A percentile compares a stretch with the other conserved stretches of the same genome.
Conservation (phyloP, 2,888 invertebrate species). For the Aromia moschata region DNA sequence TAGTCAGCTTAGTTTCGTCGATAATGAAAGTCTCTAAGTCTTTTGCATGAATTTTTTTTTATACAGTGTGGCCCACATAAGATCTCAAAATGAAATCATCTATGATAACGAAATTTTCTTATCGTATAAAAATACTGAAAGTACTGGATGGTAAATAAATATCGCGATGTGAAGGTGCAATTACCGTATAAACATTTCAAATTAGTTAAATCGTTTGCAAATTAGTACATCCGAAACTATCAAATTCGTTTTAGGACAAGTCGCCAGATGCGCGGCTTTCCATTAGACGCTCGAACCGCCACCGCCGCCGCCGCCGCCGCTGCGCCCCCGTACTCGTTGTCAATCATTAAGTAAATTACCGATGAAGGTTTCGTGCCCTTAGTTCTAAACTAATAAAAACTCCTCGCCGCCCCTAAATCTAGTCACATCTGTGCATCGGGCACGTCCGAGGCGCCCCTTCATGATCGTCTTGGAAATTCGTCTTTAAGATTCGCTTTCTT, state of each 20-base stretch:
- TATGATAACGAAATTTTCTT: too few species aligned
- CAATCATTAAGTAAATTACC: conserved; percentile 47
- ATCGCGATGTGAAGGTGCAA: conserved; percentile 23
- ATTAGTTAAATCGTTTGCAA: conserved; percentile 36
- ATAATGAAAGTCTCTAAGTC: too few species aligned
- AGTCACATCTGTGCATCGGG: conserved; percentile 44
- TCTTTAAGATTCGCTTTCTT: conserved; percentile 41
- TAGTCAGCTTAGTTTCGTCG: too few species aligned
- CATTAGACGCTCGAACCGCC: conserved; percentile 33
- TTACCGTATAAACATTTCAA: conserved; percentile 30
- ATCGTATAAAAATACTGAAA: too few species aligned
- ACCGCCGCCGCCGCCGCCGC: too few species aligned
- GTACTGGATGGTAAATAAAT: too few species aligned
- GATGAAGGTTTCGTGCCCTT: conserved; percentile 38
- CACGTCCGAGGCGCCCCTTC: conserved; percentile 28
- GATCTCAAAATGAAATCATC: too few species aligned
- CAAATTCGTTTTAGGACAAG: conserved; percentile 35
- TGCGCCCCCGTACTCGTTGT: conserved; percentile 47
- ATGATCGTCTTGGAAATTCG: conserved; percentile 36
- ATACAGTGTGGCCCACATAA: too few species aligned
- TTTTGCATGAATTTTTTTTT: too few species aligned
- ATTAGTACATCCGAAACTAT: conserved; percentile 35
- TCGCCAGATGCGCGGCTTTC: conserved; percentile 39
- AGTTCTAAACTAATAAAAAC: conserved; percentile 44
- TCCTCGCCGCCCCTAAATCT: conserved; percentile 33